Percentiles rank a stretch among this genome's conserved stretches.
These are phyloP conservation scores for Trachurus trachurus DNA, from an alignment of 2,797 vertebrate species.

Conservation along the genomic window DNA sequence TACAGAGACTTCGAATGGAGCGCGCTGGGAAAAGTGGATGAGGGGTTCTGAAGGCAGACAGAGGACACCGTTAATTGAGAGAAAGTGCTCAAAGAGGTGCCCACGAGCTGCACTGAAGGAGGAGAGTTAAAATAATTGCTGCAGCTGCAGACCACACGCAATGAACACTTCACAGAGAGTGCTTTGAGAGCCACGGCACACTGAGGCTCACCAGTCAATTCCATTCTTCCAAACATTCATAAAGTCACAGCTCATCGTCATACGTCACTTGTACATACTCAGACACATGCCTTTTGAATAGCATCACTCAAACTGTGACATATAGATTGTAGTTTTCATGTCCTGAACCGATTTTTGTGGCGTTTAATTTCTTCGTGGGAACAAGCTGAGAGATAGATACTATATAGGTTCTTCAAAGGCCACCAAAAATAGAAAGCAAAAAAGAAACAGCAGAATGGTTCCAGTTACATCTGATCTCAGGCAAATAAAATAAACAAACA, in stretches of 20 bases:
- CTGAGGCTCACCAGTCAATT: conserved; percentile 7
- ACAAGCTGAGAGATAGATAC: background rate
- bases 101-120: conserved; percentile 11
- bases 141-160: conserved; percentile 59
- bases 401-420: background rate
- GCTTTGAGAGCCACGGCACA: conserved; percentile 26
- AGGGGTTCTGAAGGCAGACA: conserved; percentile 22
- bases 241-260: background rate
- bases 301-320: background rate
- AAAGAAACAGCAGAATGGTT: conserved; percentile 10
- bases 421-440: conserved; percentile 22
- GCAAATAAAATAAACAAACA: conserved; percentile 22
- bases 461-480: conserved; percentile 24
- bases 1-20: conserved; percentile 45
- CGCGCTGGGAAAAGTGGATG: conserved; percentile 41
- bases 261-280: background rate
- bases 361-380: background rate
- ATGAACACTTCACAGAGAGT: conserved; percentile 17
- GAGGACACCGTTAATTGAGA: conserved; percentile 42
- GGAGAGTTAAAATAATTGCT: conserved; percentile 38
- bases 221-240: conserved; percentile 16
- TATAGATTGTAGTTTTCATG: background rate
- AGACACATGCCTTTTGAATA: background rate
- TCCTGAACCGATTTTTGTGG: background rate
- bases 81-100: conserved; percentile 34